Base-by-base conservation (phyloP, 2,888 invertebrate species). In the Mimumesa dahlbomi region DNA sequence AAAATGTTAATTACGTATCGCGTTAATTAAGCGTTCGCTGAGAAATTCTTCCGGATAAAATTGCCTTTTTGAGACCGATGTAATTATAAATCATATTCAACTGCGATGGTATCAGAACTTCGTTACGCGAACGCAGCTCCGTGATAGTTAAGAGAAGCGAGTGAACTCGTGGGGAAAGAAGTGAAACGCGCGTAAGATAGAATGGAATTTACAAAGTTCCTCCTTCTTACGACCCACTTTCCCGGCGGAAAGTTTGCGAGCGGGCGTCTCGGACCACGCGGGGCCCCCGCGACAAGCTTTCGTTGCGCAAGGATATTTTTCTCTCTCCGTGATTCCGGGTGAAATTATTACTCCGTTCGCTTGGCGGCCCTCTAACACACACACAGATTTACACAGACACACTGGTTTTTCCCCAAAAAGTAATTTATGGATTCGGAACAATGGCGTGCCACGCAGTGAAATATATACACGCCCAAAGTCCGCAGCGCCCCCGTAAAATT, bases 161-260 rank as follows among this genome's bases (percentile, higher is more conserved):
- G 53, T 16, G 7, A 19, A n/a, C 45, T 22, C 3, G 16, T 18
- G 19, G 31, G 16, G 36, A 16, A 21, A 13, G 2, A 13, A 13
- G 48, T 18, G 56, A 49, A 9, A 13, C 42, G 43, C 29, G 53
- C 38, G 34, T 63, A 63, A 64, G 43, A 63, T 56, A 67, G 59
- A 67, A 66, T 48, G 43, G 58, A 62, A 74, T 77, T 79, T 79
- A 48, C 52, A 74, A 79, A 77, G 74, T 79, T 79, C 58, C 61
- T n/a, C n/a, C 36, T 42, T 18, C 18, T 38, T 43, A 46, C 46
- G 69, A 76, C 63, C 71, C 65, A 79, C 64, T 77, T 79, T 65
- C 52, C 7, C 43, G 6, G 13, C 25, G 16, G 49, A 50, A 74
- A 74, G 34, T 74, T 74, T 49, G 18, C 53, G 40, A 49, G 38